Evolutionary conservation across 2,113 vertebrate genomes (phyloP), one percentile per base, ranked within the genome.

Genomic region (Eretmochelys imbricata): DNA sequence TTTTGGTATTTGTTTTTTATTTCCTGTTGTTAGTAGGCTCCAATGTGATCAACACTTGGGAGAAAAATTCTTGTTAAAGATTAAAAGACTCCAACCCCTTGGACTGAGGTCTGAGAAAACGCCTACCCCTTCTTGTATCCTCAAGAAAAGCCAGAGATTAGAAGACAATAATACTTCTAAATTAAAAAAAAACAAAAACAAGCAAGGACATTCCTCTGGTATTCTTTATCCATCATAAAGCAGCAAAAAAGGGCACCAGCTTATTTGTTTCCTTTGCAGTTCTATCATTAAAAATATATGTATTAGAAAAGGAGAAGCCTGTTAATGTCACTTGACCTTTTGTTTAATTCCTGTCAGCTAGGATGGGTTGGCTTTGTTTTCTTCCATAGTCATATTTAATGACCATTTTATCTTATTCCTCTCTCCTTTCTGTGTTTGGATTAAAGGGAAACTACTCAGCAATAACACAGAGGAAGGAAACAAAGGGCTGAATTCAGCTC

Each of bases 121-220:
- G 29, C 57, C 27, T 59, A 25, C 25, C 6, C 57, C 11, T 72
- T 72, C n/a, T 72, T 72, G n/a, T n/a, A 6, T 59, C 65, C 19
- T 38, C 65, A 38, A 69, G 19, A 19, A n/a, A 72, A 85, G 86
- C 8, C 54, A 29, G 62, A 94, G 55, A 88, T 85, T 88, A 92
- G 87, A 94, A 85, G 79, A 91, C 38, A 54, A 3, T n/a, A 3
- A 0, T 93, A 48, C 78, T 95, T 94, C 85, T 84, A 86, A 97
- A 78, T 54, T 89, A 22, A 53, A 89, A 22, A 53, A 94, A 65
- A 90, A 24, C 62, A 95, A 94, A 65, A 90, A 24, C 62, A 80
- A 85, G 29, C 11, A 75, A 55, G 62, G 82, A 78, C 9, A 9
- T 27, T 46, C 46, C 93, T 89, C 83, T 0, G 0, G 50, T 42